Conservation (phyloP, 2,797 vertebrate species). For the Heliangelus exortis region DNA sequence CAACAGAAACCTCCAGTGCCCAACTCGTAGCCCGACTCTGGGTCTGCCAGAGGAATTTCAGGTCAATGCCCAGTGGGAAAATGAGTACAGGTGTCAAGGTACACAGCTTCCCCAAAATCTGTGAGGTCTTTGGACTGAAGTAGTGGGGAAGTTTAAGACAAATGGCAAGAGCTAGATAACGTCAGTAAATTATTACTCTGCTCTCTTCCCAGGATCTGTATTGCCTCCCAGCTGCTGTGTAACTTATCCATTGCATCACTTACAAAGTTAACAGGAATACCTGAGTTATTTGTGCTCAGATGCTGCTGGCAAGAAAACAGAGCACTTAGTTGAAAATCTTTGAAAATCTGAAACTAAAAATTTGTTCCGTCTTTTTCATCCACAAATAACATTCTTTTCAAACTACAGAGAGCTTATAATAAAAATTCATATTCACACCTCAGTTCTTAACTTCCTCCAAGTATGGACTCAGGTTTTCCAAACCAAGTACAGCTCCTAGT, state of each 20-base stretch:
- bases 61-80: neutral
- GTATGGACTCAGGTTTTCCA: neutral
- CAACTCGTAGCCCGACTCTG: accelerated
- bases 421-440: neutral
- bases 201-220: neutral
- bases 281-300: neutral
- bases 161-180: neutral
- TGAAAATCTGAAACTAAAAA: neutral
- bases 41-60: neutral
- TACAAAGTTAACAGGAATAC: neutral
- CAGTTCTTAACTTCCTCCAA: neutral
- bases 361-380: neutral
- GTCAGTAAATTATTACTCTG: neutral
- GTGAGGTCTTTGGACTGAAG: neutral
- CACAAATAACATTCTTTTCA: neutral
- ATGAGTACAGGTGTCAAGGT: neutral
- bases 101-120: neutral
- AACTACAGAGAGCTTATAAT: neutral
- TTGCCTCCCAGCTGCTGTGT: neutral
- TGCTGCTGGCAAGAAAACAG: neutral
- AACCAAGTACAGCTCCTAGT: neutral
- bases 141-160: neutral
- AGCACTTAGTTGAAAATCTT: neutral
- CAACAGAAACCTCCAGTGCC: neutral
- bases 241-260: neutral